Base-by-base conservation (phyloP, 1,140 invertebrate species). In the Pseudomyrmex cubaensis region DNA sequence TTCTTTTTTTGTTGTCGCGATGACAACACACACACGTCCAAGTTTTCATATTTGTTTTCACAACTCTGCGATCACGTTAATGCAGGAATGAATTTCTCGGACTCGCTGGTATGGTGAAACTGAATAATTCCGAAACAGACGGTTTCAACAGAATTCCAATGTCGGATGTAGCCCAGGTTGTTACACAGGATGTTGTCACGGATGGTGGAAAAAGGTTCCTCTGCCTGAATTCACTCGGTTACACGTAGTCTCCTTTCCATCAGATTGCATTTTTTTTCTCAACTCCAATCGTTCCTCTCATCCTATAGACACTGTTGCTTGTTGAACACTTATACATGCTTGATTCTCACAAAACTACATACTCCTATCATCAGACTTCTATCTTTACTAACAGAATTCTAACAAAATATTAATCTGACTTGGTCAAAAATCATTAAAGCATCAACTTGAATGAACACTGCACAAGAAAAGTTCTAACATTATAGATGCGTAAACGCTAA, bases 31-130 rank as follows among this genome's bases (percentile, higher is more conserved):
- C 0, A n/a, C 20, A 48, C 35, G 8, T 64, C 9, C 66, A 46
- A 1, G 69, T 52, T 22, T 15, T 77, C 0, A n/a, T 46, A 46
- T 59, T 57, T 78, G 9, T 67, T 67, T 67, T 13, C 20, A 69
- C 67, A 66, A 35, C 35, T 83, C 86, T 59, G 61, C 44, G 59
- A 72, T 83, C 22, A 52, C 88, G 84, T 92, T 89, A 84, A 84
- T 82, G 91, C 86, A 94, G 94, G 91, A 94, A 93, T 89, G 94
- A 94, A 90, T 94, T 94, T 91, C 90, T 93, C 74, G 94, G 93
- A 20, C 91, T 94, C 74, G 85, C 91, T 78, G 94, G 94, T 90
- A 94, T 94, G 93, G 94, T 94, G 89, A 94, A 92, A 70, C 91
- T 94, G 80, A 92, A 93, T 80, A 92, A 92, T 91, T 89, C 93